Base-by-base conservation (phyloP, 2,888 invertebrate species). In the Drosophila atroscutellata region DNA sequence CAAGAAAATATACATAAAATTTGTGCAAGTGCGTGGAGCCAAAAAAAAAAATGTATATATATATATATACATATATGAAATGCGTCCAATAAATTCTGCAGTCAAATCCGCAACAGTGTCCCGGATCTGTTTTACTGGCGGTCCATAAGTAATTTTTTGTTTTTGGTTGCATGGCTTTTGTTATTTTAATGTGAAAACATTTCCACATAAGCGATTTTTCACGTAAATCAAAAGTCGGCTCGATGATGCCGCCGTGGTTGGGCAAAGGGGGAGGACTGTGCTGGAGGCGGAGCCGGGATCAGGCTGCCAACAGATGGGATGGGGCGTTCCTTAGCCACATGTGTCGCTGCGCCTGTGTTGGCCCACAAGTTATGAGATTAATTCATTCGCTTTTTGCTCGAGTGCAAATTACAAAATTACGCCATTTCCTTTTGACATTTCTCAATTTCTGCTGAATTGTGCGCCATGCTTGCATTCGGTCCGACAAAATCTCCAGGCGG, bases 341-440 rank as follows among this genome's bases (percentile, higher is more conserved):
- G 58, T 82, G 80, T 49, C 69, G 58, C 67, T 28, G 52, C 59
- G 28, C 47, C 11, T 11, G 28, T 28, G 26, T 59, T 64, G 52
- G 65, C 55, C 74, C 72, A 69, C 75, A 73, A 73, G 70, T 82
- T 77, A 80, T 76, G 77, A 86, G 83, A 86, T 87, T 86, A 87
- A 87, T 88, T 87, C 88, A 75, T 86, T 86, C 75, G 77, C 83
- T 86, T 83, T 86, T 77, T 83, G 87, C 87, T 82, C 77, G 78
- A 86, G 75, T 83, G 88, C 81, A 86, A 88, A 86, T 86, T 85
- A 86, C 86, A 81, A 86, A 87, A 86, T 88, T 85, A 83, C 85
- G 75, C 78, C 80, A 83, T 85, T 87, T 87, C 88, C 87, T 86
- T 81, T 83, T 80, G 82, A 76, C 85, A 86, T 86, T 81, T 81